Percentiles rank a stretch among this genome's conserved stretches.
These are phyloP conservation scores for Chamaetylas fuelleborni DNA, from an alignment of 2,113 vertebrate species.

Conservation along the genomic window DNA sequence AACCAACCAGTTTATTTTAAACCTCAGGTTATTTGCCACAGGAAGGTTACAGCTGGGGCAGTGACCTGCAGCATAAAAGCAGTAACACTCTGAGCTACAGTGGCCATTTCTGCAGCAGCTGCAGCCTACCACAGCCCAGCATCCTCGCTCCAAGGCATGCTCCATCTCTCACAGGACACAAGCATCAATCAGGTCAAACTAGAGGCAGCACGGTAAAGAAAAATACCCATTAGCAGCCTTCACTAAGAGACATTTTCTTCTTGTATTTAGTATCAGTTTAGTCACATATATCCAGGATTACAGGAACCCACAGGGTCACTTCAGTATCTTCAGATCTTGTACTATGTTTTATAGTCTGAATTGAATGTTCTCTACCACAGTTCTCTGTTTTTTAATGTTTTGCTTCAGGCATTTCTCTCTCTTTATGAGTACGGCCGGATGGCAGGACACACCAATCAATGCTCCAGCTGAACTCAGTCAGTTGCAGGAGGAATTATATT, in stretches of 20 bases:
- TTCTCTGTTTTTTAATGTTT: constrained; percentile 12
- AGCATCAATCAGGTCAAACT: background rate
- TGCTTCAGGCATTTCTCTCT: constrained; percentile 31
- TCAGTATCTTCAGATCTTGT: constrained; percentile 30
- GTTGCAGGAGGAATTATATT: background rate
- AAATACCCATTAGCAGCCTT: background rate
- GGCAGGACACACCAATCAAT: background rate
- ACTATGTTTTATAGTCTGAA: constrained; percentile 14
- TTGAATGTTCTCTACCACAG: background rate
- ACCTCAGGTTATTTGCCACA: background rate
- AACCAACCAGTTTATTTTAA: background rate
- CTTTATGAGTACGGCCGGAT: background rate
- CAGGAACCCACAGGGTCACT: background rate
- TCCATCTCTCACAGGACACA: background rate
- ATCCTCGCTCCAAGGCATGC: background rate
- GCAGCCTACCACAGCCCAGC: background rate
- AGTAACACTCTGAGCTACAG: background rate
- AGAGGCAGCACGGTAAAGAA: background rate
- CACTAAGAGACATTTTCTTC: background rate
- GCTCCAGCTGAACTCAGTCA: background rate
- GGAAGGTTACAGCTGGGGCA: background rate
- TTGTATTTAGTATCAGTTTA: background rate
- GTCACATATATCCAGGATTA: background rate
- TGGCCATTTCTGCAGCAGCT: background rate
- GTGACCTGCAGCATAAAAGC: background rate